These are phyloP conservation scores for Timema cristinae DNA, from an alignment of 2,888 invertebrate genomes.

Conservation along the genomic window DNA sequence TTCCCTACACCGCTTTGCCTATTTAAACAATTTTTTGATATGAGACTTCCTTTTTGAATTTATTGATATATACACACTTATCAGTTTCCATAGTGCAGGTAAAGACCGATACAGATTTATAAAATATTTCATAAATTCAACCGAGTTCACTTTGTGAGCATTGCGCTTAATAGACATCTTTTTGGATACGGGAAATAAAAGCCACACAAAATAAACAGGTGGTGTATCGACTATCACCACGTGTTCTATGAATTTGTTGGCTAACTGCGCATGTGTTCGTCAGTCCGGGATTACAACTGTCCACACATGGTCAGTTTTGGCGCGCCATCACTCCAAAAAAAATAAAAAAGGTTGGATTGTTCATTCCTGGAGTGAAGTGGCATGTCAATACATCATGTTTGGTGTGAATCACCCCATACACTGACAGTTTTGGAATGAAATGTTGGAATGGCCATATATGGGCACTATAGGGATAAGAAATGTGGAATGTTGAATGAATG, in stretches of 20 bases:
- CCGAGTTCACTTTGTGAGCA: no score
- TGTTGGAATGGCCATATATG: not conserved
- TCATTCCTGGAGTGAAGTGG: conserved; percentile 3
- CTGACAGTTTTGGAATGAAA: conserved; percentile 7
- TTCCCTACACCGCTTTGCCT: not conserved
- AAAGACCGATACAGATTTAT: not conserved
- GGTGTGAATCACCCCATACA: conserved; percentile 9
- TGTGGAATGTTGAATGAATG: no score
- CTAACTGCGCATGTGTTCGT: not conserved
- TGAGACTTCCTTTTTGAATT: not conserved
- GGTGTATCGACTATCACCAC: no score
- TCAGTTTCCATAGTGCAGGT: not conserved
- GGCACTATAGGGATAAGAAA: not conserved
- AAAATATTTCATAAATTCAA: not conserved
- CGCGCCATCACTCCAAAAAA: not conserved
- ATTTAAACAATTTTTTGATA: not conserved
- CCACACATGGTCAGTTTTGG: conserved; percentile 6
- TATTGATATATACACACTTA: not conserved
- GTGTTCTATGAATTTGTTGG: no score
- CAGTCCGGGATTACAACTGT: not conserved
- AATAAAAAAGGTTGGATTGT: not conserved
- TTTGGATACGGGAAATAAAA: no score
- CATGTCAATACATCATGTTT: not conserved
- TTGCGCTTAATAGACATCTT: no score
- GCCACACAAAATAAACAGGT: no score